These are phyloP conservation scores for Hybos culiciformis DNA, from an alignment of 2,888 invertebrate genomes.

Conservation along the genomic window DNA sequence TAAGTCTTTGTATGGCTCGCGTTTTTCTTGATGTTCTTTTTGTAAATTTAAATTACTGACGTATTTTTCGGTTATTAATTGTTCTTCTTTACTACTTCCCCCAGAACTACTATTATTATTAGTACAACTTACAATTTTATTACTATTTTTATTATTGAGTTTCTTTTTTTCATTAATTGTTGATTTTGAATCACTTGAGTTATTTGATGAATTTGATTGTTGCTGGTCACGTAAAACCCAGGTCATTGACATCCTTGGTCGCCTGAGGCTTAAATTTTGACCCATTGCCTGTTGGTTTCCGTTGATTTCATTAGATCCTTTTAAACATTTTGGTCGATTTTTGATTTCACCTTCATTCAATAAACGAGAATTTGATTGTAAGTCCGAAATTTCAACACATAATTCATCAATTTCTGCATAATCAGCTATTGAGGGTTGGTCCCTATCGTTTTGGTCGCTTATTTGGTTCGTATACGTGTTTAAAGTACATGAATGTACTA, in stretches of 20 bases:
- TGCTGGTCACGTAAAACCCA: constrained; percentile 59
- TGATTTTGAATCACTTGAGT: constrained; percentile 11
- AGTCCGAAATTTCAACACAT: constrained; percentile 5
- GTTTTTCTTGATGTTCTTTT: constrained; percentile 25
- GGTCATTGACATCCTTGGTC: constrained; percentile 57
- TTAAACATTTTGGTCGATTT: constrained; percentile 20
- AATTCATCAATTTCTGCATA: constrained; percentile 31
- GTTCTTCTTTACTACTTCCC: constrained; percentile 16
- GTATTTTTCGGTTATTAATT: constrained; percentile 27
- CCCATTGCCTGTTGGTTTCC: constrained; percentile 36
- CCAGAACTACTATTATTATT: constrained; percentile 30
- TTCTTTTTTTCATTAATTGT: constrained; percentile 16
- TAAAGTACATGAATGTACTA: constrained; percentile 30
- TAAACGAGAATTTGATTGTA: not conserved
- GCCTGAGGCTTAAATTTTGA: constrained; percentile 40
- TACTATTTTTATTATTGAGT: constrained; percentile 19
- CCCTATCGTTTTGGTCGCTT: constrained; percentile 16
- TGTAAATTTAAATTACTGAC: constrained; percentile 33
- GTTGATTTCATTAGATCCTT: constrained; percentile 14
- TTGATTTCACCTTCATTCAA: not conserved
- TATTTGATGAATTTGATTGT: constrained; percentile 22
- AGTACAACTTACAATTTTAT: constrained; percentile 27
- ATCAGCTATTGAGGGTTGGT: constrained; percentile 21
- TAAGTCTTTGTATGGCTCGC: constrained; percentile 28
- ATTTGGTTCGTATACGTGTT: constrained; percentile 26